Evolutionary conservation across 2,797 vertebrate species (phyloP).

Genomic region (Schizothorax lantsangensis): DNA sequence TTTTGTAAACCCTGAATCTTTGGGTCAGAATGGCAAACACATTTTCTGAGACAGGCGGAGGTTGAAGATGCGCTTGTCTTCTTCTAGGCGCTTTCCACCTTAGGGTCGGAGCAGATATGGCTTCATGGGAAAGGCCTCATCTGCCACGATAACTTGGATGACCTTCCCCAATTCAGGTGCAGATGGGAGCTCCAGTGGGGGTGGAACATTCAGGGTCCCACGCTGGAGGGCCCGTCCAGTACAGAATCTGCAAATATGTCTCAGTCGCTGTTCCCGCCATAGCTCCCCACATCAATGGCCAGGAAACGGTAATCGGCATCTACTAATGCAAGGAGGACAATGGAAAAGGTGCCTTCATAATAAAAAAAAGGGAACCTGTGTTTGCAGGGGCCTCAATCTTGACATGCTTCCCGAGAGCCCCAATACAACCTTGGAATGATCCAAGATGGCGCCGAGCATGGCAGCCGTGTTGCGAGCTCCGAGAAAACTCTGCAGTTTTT

Average conservation of each 20-base stretch:
- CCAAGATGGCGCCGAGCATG: too few relatives aligned
- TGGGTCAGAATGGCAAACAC: not conserved
- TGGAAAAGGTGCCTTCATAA: not conserved
- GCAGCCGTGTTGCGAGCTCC: too few relatives aligned
- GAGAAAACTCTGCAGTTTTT: too few relatives aligned
- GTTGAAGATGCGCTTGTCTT: not conserved
- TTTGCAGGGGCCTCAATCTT: not conserved
- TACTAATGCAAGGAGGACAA: not conserved
- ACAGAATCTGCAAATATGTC: constrained; percentile 21
- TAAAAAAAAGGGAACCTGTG: not conserved
- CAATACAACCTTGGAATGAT: too few relatives aligned
- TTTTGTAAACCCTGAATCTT: too few relatives aligned
- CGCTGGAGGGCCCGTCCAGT: not conserved
- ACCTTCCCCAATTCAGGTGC: constrained; percentile 25
- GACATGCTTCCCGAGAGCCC: not conserved
- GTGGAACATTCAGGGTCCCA: constrained; percentile 30
- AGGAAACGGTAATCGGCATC: not conserved
- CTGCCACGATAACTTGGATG: constrained; percentile 16
- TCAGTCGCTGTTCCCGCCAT: constrained; percentile 25
- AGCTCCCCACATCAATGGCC: constrained; percentile 10
- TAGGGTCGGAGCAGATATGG: constrained; percentile 4
- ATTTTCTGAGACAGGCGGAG: not conserved
- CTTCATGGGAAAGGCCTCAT: constrained; percentile 38
- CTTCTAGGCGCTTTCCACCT: not conserved
- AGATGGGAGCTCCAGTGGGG: not conserved